Evolutionary conservation across 2,113 vertebrate genomes (phyloP).

Genomic region (Cricetomys ansorgei): DNA sequence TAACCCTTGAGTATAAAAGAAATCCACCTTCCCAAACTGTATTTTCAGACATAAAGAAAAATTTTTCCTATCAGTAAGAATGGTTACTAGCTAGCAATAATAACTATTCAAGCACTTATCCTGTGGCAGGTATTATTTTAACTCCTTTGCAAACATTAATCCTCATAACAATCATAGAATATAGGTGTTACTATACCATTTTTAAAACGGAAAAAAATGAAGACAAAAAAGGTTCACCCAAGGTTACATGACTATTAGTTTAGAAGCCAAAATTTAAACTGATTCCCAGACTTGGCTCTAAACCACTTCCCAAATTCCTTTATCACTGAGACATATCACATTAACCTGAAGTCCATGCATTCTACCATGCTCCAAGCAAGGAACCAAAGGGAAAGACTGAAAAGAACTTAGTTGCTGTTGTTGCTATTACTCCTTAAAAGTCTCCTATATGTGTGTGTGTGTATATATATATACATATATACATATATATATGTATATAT

Average conservation of each 20-base stretch:
- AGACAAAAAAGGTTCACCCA: background rate
- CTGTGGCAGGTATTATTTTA: background rate
- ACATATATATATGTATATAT: no score
- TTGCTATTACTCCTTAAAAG: background rate
- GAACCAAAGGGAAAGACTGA: background rate
- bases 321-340: background rate
- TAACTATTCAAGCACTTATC: background rate
- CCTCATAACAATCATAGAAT: background rate
- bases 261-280: background rate
- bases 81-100: background rate
- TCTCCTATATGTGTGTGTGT: background rate
- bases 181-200: background rate
- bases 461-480: background rate
- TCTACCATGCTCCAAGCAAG: background rate
- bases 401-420: background rate
- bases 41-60: background rate
- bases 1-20: background rate
- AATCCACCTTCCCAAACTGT: background rate
- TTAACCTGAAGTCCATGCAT: background rate
- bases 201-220: constrained; percentile 4
- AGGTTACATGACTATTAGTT: background rate
- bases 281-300: background rate
- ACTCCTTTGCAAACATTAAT: background rate
- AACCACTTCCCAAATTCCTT: background rate
- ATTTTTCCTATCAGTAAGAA: background rate